phyloP scores from a whole-genome alignment of 92 coral and sea anemone genomes.

The Umimayanthus chanpuru region DNA sequence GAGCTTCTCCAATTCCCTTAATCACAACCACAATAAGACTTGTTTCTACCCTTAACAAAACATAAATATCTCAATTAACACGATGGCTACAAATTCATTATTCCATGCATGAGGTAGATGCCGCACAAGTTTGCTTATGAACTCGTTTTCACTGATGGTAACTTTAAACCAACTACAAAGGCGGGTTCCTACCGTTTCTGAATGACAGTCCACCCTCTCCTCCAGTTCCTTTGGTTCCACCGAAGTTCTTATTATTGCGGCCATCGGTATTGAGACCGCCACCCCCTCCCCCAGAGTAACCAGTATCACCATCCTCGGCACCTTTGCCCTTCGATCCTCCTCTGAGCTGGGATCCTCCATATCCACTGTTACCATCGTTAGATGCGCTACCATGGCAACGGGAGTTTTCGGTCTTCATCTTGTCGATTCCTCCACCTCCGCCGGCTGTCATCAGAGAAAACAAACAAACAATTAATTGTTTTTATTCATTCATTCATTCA shows the following conservation, averaged over 20 bases:
- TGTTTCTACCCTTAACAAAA: too few species aligned
- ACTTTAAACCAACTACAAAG: not conserved
- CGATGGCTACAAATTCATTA: too few species aligned
- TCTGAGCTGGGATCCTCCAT: conserved; percentile 76
- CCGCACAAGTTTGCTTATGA: not conserved
- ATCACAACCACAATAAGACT: too few species aligned
- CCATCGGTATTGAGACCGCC: conserved; percentile 84
- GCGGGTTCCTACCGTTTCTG: conserved; percentile 55
- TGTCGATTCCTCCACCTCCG: conserved; percentile 87
- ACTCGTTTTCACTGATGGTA: not conserved
- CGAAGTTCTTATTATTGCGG: conserved; percentile 80
- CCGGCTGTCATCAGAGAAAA: conserved; percentile 51
- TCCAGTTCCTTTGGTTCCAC: conserved; percentile 83
- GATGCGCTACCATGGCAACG: conserved; percentile 78
- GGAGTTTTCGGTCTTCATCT: conserved; percentile 75
- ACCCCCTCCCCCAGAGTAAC: conserved; percentile 94
- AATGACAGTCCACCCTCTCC: conserved; percentile 88
- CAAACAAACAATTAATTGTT: not conserved
- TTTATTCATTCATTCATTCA: not conserved
- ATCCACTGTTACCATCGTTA: conserved; percentile 77
- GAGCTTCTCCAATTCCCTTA: too few species aligned
- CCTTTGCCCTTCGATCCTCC: conserved; percentile 87
- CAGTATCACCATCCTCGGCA: conserved; percentile 89
- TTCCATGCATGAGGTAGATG: not conserved
- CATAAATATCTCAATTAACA: too few species aligned